Base-by-base conservation (phyloP, 2,888 invertebrate species). In the Eilema depressum region DNA sequence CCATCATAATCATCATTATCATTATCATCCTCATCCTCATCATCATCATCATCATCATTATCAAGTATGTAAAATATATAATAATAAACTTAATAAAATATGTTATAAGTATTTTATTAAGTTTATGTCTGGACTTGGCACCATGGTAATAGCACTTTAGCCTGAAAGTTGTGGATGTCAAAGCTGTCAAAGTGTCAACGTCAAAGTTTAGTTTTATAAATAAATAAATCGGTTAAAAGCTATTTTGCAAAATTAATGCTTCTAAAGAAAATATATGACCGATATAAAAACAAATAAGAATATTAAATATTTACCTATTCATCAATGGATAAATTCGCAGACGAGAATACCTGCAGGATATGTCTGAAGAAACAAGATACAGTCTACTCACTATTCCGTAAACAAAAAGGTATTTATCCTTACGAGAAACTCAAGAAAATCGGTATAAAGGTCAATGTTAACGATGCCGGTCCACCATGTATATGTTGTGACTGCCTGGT, bases 401-500 rank as follows among this genome's bases (percentile, higher is more conserved):
- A 86, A 74, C 81, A 74, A 26, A 85, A 85, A 60, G 89, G 86
- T 30, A 70, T 78, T 14, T 87, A 88, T 12, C 85, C 86, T 5
- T 85, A 78, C 69, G 89, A 91, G 23, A 88, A 86, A 73, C 79
- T 92, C 1, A 85, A 79, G 60, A 85, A 85, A 73, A 86, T 88
- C 11, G 86, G 86, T 33, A 66, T 91, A 28, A 84, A 80, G 62
- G 81, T 89, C 28, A 75, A 83, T n/a, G 26, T 81, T 10, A 80
- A 88, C n/a, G 90, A 89, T 65, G 71, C 77, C 3, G 89, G 88
- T 5, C 88, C 90, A 1, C 71, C 86, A n/a, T 83, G 79, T 11
- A 91, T 92, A 68, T 92, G 92, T 71, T 79, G 83, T 11, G 86
- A 87, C 28, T 92, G 92, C 70, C 82, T 89, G 5, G 75, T 75